Percentiles rank a stretch among this genome's conserved stretches.
Conservation (phyloP, 1,140 invertebrate genomes). For the Drosophila auraria region DNA sequence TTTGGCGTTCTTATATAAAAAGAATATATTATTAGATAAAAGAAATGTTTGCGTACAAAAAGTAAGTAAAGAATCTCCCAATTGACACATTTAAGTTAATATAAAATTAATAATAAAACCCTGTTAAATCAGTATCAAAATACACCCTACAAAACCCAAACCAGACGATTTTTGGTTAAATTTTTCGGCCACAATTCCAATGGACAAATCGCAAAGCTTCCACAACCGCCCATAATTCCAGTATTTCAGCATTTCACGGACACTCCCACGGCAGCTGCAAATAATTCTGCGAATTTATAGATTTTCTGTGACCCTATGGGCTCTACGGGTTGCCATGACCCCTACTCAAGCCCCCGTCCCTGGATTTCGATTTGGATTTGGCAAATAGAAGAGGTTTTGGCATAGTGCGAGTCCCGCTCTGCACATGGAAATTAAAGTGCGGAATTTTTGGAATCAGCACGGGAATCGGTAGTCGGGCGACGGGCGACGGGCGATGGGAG, state of each 20-base stretch:
- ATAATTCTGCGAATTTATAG: slow-evolving; percentile 55
- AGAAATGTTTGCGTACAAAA: too few species aligned
- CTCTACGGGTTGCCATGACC: slow-evolving; percentile 40
- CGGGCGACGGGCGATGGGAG: background rate
- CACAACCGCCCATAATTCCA: background rate
- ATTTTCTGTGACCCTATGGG: slow-evolving; percentile 40
- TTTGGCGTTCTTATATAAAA: too few species aligned
- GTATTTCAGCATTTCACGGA: slow-evolving; percentile 5
- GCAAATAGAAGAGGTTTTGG: background rate
- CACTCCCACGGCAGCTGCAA: slow-evolving; percentile 33
- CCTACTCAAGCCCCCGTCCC: background rate
- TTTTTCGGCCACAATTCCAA: slow-evolving; percentile 17
- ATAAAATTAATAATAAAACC: too few species aligned
- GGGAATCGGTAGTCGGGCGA: background rate
- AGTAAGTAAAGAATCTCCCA: too few species aligned
- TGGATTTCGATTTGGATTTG: slow-evolving; percentile 20
- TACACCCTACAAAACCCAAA: background rate
- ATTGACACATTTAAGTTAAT: too few species aligned
- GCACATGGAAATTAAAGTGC: slow-evolving; percentile 48
- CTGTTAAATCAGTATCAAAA: too few species aligned
- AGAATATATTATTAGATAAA: too few species aligned
- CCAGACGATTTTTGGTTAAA: slow-evolving; percentile 1
- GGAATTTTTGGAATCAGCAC: slow-evolving; percentile 33
- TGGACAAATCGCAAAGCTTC: slow-evolving; percentile 7
- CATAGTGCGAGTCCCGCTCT: background rate